Evolutionary conservation across 2,113 vertebrate genomes (phyloP).

Genomic region (Xiphophorus maculatus): DNA sequence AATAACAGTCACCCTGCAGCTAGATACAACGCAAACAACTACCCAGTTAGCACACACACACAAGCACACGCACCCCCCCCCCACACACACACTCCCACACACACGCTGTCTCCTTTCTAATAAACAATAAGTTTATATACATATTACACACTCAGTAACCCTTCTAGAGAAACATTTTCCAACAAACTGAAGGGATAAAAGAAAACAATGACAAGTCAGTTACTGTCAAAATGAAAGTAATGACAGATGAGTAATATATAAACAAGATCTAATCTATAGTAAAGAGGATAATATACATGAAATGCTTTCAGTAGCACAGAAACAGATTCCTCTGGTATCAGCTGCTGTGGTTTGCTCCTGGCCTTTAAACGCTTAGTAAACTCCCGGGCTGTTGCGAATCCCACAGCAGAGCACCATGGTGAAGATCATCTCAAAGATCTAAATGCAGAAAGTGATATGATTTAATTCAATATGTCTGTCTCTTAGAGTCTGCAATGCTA

Average conservation of each 20-base stretch:
- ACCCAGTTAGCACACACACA: constrained; percentile 35
- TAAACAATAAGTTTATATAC: constrained; percentile 55
- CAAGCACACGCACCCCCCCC: constrained; percentile 8
- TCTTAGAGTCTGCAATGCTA: not conserved
- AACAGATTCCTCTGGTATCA: constrained; percentile 8
- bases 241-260: constrained; percentile 24
- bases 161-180: constrained; percentile 50
- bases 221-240: constrained; percentile 10
- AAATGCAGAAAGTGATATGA: constrained; percentile 12
- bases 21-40: constrained; percentile 22
- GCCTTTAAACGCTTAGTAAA: constrained; percentile 50
- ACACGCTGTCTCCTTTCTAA: not conserved
- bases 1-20: constrained; percentile 37
- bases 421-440: constrained; percentile 80
- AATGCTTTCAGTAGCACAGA: constrained; percentile 23
- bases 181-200: constrained; percentile 49
- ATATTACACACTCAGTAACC: constrained; percentile 74
- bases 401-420: constrained; percentile 80
- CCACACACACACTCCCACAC: constrained; percentile 5
- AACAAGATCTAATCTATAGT: constrained; percentile 41
- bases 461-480: constrained; percentile 12
- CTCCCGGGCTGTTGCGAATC: constrained; percentile 73
- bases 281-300: constrained; percentile 34
- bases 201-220: constrained; percentile 22
- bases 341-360: not conserved